phyloP scores from a whole-genome alignment of 2,113 vertebrate genomes.

The Anguilla rostrata region DNA sequence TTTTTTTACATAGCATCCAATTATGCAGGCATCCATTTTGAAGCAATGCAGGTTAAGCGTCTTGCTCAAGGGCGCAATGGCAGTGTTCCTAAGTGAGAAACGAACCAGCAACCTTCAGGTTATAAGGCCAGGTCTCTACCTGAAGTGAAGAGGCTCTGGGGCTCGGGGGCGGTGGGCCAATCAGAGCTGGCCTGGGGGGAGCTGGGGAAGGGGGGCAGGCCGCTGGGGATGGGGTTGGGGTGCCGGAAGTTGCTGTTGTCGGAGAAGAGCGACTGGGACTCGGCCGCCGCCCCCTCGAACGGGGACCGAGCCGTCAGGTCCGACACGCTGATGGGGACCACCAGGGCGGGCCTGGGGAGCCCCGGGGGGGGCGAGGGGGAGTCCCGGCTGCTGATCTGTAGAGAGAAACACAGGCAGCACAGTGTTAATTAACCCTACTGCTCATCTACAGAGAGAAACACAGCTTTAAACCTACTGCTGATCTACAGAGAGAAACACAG shows the following conservation, averaged over 20 bases:
- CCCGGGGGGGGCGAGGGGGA: constrained; percentile 88
- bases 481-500: background rate
- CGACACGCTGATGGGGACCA: constrained; percentile 81
- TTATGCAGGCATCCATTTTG: no score
- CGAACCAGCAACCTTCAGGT: no score
- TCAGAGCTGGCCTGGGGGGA: constrained; percentile 81
- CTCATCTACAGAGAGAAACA: no score
- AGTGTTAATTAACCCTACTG: no score
- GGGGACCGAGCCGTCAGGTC: constrained; percentile 82
- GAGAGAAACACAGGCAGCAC: no score
- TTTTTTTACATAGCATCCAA: no score
- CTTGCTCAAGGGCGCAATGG: no score
- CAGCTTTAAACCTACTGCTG: no score
- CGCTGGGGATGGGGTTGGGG: constrained; percentile 86
- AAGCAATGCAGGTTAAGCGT: no score
- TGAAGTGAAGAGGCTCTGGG: constrained; percentile 92
- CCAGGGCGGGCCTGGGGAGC: constrained; percentile 80
- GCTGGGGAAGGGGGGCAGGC: constrained; percentile 79
- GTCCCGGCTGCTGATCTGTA: constrained; percentile 70
- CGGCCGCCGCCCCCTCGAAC: constrained; percentile 82
- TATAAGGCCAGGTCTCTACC: constrained; percentile 54
- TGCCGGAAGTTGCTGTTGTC: constrained; percentile 86
- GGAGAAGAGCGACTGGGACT: constrained; percentile 90
- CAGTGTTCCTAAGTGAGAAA: no score
- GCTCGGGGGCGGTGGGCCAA: constrained; percentile 89